Evolutionary conservation across 2,888 invertebrate genomes (phyloP), one percentile per base, ranked within the genome.

Genomic region (Graphium colonna): DNA sequence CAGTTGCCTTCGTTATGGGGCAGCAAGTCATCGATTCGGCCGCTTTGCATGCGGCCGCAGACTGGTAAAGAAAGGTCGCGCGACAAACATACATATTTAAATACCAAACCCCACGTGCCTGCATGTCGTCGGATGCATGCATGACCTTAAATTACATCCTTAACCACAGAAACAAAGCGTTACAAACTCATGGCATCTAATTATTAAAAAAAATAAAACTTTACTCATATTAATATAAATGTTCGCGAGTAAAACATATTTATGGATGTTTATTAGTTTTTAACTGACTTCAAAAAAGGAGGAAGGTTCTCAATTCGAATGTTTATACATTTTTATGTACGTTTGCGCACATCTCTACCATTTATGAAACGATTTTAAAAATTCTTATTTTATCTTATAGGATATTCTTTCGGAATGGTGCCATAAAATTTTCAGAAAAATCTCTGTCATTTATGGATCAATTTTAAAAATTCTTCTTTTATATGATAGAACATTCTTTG

Each of bases 31-130:
- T 51, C 54, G 49, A 51, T 51, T 21, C 49, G 46, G 53, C 59
- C 66, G 64, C 60, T 67, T 64, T 63, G 64, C 64, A 70, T 66
- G 72, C 75, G 77, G 80, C 73, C 77, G 76, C 70, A 75, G 73
- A 77, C 75, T 78, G 73, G 62, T 70, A 68, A 64, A 61, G 69
- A 75, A 82, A 83, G 82, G 82, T 82, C 81, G 77, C 74, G 73
- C 68, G 60, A 65, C 57, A 26, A 47, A 48, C 59, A 66, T 62
- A 62, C 66, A 68, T 36, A 36, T 59, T 66, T 60, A 61, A 61
- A 67, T 55, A 62, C 56, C 61, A 59, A 52, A 60, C 62, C 63
- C 21, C 54, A 50, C 49, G 48, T 52, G 48, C 18, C 40, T 43
- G 41, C 9, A 39, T 41, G 38, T 43, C 13, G 12, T 15, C 13